Percentiles rank a stretch among this genome's conserved stretches.
phyloP scores from a whole-genome alignment of 2,113 vertebrate genomes.

The Oriolus oriolus region DNA sequence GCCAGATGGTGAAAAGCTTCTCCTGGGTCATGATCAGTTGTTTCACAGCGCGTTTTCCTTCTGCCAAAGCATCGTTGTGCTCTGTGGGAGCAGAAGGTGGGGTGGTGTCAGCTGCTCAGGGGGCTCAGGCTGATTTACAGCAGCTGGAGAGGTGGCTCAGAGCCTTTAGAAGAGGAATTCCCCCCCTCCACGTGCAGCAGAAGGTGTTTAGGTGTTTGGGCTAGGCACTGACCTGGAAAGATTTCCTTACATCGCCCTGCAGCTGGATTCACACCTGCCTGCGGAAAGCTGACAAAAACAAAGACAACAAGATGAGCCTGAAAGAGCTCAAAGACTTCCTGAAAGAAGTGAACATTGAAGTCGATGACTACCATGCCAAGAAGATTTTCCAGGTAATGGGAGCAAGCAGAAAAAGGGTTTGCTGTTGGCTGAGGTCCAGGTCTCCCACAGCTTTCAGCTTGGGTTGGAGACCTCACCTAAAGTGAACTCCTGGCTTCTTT shows the following conservation, averaged over 20 bases:
- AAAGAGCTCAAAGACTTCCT: constrained; percentile 93
- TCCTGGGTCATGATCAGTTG: rapidly evolving
- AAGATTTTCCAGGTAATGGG: constrained; percentile 81
- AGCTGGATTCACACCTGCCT: constrained; percentile 95
- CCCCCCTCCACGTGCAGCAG: neutral
- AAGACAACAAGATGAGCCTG: constrained; percentile 92
- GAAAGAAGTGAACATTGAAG: constrained; percentile 86
- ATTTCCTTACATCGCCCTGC: constrained; percentile 76
- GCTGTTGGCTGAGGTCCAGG: neutral
- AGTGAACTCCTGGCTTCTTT: neutral
- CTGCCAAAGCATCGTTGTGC: neutral
- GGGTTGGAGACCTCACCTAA: neutral
- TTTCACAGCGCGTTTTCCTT: neutral
- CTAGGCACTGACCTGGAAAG: neutral
- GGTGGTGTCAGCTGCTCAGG: neutral
- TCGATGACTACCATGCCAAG: constrained; percentile 83
- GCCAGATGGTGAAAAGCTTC: constrained; percentile 30
- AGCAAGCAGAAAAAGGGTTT: neutral
- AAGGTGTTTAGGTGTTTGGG: neutral
- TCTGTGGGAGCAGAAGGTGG: constrained; percentile 7
- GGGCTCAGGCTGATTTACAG: neutral
- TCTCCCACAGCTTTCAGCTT: neutral
- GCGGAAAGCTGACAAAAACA: constrained; percentile 91
- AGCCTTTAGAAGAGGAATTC: neutral
- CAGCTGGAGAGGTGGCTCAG: neutral